Evolutionary conservation across 2,797 vertebrate genomes (phyloP).

Genomic region (Semotilus atromaculatus): DNA sequence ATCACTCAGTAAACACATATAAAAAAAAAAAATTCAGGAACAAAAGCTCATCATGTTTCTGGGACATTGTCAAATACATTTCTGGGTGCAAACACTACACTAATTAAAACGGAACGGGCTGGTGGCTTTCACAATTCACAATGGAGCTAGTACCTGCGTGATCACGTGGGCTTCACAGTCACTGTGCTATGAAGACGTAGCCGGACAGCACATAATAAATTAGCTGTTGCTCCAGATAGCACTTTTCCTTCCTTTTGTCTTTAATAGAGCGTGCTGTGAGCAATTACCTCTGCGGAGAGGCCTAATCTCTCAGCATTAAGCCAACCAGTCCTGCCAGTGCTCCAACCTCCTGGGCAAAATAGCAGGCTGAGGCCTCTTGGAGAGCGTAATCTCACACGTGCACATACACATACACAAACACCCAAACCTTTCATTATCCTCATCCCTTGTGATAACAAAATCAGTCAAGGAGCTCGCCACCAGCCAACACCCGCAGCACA

Average conservation of each 20-base stretch:
- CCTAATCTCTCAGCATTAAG: slow-evolving; percentile 60
- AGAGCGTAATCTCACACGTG: slow-evolving; percentile 44
- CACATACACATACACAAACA: slow-evolving; percentile 45
- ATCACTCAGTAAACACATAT: slow-evolving; percentile 21
- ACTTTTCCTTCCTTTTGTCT: slow-evolving; percentile 51
- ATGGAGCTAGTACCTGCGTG: not conserved
- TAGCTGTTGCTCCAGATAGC: slow-evolving; percentile 45
- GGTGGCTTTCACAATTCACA: slow-evolving; percentile 24
- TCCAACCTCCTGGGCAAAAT: slow-evolving; percentile 50
- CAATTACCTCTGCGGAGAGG: slow-evolving; percentile 58
- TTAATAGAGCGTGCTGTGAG: slow-evolving; percentile 55
- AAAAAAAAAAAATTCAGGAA: slow-evolving; percentile 21
- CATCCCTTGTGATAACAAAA: slow-evolving; percentile 74
- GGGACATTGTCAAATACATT: not conserved
- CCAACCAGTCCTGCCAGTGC: slow-evolving; percentile 45
- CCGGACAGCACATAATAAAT: slow-evolving; percentile 51
- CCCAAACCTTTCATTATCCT: slow-evolving; percentile 65
- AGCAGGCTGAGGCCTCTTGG: slow-evolving; percentile 45
- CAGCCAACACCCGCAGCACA: slow-evolving; percentile 68
- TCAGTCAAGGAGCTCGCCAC: slow-evolving; percentile 72
- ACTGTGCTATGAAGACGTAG: slow-evolving; percentile 40
- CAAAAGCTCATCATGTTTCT: slow-evolving; percentile 6
- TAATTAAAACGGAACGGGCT: slow-evolving; percentile 8
- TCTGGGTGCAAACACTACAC: not conserved
- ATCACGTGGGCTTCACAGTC: slow-evolving; percentile 14